These are phyloP conservation scores for Prosopocoilus inquinatus DNA, from an alignment of 2,888 invertebrate species.

Conservation along the genomic window DNA sequence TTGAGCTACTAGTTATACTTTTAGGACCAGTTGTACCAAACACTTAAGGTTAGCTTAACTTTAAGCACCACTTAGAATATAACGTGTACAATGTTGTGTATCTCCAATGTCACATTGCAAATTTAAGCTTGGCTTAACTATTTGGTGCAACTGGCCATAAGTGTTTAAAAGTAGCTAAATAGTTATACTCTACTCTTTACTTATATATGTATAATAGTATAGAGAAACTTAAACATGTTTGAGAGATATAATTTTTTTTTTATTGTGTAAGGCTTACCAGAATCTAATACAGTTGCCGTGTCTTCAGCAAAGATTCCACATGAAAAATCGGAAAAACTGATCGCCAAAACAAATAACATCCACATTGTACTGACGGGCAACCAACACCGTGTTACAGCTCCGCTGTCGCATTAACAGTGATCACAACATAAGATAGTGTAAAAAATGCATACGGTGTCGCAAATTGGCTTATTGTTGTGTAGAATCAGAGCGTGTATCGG, in stretches of 20 bases:
- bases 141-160: too few species aligned
- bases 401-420: slow-evolving; percentile 4
- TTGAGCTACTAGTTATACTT: too few species aligned
- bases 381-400: neutral
- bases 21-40: too few species aligned
- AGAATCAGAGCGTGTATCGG: slow-evolving; percentile 39
- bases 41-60: too few species aligned
- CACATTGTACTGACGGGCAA: slow-evolving; percentile 29
- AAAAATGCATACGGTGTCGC: slow-evolving; percentile 27
- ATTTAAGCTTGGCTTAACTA: too few species aligned
- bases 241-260: too few species aligned
- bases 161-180: too few species aligned
- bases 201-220: neutral
- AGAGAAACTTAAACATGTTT: neutral
- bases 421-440: slow-evolving; percentile 12
- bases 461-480: slow-evolving; percentile 35
- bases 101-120: too few species aligned
- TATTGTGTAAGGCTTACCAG: slow-evolving; percentile 15
- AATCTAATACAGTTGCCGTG: slow-evolving; percentile 26
- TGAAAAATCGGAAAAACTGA: slow-evolving; percentile 40
- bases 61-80: too few species aligned
- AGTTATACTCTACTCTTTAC: too few species aligned
- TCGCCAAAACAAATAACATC: slow-evolving; percentile 46
- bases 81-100: too few species aligned
- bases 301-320: slow-evolving; percentile 43